Conservation (phyloP, 1,140 invertebrate species). For the Sogatella furcifera region DNA sequence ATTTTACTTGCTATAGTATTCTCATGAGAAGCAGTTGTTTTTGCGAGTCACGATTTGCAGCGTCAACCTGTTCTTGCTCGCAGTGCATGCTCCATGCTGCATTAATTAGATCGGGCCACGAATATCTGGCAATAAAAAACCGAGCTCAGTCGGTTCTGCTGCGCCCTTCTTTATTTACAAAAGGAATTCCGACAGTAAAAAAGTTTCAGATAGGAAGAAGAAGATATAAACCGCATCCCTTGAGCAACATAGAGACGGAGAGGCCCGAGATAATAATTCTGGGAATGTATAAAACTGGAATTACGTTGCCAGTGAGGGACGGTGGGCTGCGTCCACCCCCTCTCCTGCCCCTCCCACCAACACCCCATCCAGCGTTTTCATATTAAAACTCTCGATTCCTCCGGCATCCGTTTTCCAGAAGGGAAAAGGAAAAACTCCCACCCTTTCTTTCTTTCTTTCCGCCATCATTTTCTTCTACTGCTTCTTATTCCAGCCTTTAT, state of each 20-base stretch:
- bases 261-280: background rate
- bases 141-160: background rate
- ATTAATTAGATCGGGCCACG: background rate
- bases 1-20: too few species aligned
- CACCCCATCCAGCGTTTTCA: background rate
- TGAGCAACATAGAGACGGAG: background rate
- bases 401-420: background rate
- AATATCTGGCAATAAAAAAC: background rate
- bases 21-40: too few species aligned
- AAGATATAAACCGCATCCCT: background rate
- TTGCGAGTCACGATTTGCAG: too few species aligned
- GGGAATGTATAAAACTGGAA: background rate
- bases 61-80: too few species aligned
- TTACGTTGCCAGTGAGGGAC: background rate
- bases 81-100: background rate
- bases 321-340: background rate
- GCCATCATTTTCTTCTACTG: too few species aligned
- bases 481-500: conserved; percentile 1
- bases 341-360: too few species aligned
- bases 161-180: background rate
- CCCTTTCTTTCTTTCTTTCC: background rate
- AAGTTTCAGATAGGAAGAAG: background rate
- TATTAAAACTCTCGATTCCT: background rate
- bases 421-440: background rate
- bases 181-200: background rate